Evolutionary conservation across 1,140 invertebrate species (phyloP).

Genomic region (Anoplolepis gracilipes): DNA sequence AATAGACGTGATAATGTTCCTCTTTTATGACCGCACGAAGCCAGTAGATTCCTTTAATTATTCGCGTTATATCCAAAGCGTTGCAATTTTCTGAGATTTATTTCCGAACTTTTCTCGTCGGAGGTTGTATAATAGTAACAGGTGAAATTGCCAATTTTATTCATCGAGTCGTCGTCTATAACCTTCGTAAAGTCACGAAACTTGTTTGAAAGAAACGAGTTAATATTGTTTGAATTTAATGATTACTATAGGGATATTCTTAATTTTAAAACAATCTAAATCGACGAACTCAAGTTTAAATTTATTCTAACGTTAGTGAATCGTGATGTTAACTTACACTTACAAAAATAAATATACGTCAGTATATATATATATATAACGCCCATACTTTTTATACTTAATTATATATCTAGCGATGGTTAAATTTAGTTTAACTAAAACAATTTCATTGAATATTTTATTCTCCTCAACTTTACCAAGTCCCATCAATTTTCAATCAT

Average conservation of each 20-base stretch:
- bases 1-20: constrained; percentile 63
- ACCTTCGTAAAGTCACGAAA: constrained; percentile 43
- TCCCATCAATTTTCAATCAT: constrained; percentile 15
- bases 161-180: constrained; percentile 30
- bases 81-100: constrained; percentile 45
- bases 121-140: constrained; percentile 35
- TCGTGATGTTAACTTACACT: not conserved
- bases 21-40: constrained; percentile 50
- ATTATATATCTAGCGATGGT: not conserved
- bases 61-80: constrained; percentile 1
- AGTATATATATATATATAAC: no score
- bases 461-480: not conserved
- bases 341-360: no score
- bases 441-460: not conserved
- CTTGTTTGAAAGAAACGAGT: not conserved
- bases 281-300: not conserved
- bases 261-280: not conserved
- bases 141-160: constrained; percentile 48
- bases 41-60: constrained; percentile 65
- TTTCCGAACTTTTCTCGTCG: constrained; percentile 34
- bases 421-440: not conserved
- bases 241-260: not conserved
- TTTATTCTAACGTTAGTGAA: not conserved
- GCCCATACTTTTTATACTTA: no score
- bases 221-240: constrained; percentile 27